Evolutionary conservation across 2,797 vertebrate genomes (phyloP).

Genomic region (Phrynocephalus vlangalii): DNA sequence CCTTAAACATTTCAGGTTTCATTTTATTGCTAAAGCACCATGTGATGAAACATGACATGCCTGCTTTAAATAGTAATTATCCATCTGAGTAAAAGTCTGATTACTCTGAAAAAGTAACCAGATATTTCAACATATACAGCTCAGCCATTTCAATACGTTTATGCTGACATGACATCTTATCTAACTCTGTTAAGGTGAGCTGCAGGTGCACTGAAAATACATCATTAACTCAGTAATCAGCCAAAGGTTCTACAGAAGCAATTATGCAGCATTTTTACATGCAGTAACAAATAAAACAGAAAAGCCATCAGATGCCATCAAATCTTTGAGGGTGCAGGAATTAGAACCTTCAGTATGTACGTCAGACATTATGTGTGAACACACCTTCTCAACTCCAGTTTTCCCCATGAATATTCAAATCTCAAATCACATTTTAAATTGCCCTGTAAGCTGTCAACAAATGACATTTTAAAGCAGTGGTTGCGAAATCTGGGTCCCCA

Average conservation of each 20-base stretch:
- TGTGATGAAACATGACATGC: background rate
- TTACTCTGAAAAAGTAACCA: conserved; percentile 18
- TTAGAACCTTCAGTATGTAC: background rate
- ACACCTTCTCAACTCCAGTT: background rate
- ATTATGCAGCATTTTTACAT: background rate
- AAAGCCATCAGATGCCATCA: background rate
- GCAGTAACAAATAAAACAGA: background rate
- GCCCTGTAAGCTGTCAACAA: background rate
- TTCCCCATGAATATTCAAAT: background rate
- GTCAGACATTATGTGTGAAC: background rate
- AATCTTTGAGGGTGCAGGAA: background rate
- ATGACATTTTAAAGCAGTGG: no score
- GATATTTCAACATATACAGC: conserved; percentile 5
- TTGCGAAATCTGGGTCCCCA: no score
- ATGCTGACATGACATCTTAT: conserved; percentile 16
- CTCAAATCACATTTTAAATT: background rate
- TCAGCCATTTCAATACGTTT: conserved; percentile 9
- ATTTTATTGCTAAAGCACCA: background rate
- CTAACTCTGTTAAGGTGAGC: background rate
- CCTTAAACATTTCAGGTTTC: conserved; percentile 11
- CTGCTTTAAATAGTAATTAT: background rate
- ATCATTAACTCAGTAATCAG: background rate
- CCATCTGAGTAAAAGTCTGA: background rate
- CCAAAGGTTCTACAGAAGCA: background rate
- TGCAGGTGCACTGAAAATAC: background rate